Percentiles rank a stretch among this genome's conserved stretches.
Evolutionary conservation across 1,140 invertebrate species (phyloP).

Genomic region (Leptinotarsa texana): DNA sequence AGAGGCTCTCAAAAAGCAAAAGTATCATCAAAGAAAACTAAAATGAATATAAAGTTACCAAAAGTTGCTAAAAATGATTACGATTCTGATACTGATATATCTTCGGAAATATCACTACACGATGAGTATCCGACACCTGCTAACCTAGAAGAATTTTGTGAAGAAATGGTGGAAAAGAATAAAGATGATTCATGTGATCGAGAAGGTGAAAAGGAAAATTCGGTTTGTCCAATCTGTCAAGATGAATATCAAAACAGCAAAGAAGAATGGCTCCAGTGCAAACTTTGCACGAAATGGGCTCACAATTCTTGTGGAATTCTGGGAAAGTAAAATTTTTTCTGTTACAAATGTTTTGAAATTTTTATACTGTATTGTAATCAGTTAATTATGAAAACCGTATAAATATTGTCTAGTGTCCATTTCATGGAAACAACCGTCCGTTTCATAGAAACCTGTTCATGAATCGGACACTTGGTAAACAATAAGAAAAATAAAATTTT

Average conservation of each 20-base stretch:
- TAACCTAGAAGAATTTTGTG: constrained; percentile 11
- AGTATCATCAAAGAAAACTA: neutral
- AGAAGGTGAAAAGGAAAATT: neutral
- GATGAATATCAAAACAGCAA: constrained; percentile 16
- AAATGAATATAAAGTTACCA: neutral
- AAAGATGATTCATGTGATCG: neutral
- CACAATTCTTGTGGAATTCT: constrained; percentile 15
- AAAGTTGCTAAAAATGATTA: neutral
- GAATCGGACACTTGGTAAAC: constrained; percentile 10
- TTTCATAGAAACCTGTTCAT: constrained; percentile 11
- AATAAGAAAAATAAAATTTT: neutral
- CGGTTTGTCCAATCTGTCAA: constrained; percentile 9
- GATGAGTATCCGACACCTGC: neutral
- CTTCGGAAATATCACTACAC: neutral
- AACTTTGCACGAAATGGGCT: constrained; percentile 15
- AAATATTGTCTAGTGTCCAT: constrained; percentile 12
- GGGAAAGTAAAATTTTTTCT: constrained; percentile 10
- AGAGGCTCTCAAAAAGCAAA: constrained; percentile 5
- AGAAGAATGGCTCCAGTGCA: constrained; percentile 10
- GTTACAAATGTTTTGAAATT: constrained; percentile 10
- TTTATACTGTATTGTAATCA: neutral
- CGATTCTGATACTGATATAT: neutral
- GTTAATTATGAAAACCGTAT: neutral
- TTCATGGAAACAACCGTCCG: neutral
- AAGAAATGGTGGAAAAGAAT: neutral